Evolutionary conservation across 2,797 vertebrate genomes (phyloP), one percentile per base, ranked within the genome.

Genomic region (Babyrousa celebensis): DNA sequence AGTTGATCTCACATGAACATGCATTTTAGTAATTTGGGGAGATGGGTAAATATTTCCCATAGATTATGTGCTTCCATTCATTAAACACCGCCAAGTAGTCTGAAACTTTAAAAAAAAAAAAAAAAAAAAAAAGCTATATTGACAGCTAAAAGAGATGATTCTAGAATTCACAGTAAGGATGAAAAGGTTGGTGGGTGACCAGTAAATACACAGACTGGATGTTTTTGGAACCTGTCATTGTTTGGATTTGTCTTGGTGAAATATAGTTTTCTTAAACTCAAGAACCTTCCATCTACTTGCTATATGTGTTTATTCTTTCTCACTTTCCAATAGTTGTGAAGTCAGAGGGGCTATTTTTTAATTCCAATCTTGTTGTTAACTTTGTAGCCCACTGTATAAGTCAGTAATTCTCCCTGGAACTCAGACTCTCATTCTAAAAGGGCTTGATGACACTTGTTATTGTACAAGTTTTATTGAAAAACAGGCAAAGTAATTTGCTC

Each of bases 391-490:
- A 12, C 21, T 82, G 62, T 12, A 70, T 52, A 91, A 85, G 5
- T 82, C 7, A 71, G 20, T 15, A 82, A 60, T 85, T 60, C 43
- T 89, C 32, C 87, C 75, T 79, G 18, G 18, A 88, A 80, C 36
- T 84, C 20, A 94, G 29, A 58, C 4, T 68, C 15, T 84, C 32
- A 20, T 85, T 90, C 16, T 91, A n/a, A 90, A 43, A 58, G 32
- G 21, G 3, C 62, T 92, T 90, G 58, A 77, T 70, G 16, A 48
- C 14, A 77, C 23, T 96, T 92, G 8, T 79, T 71, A 82, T 68
- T 40, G 3, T 25, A 89, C 87, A 71, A 86, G 6, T 84, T 87
- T 96, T 85, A 79, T 75, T 92, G 52, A 71, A 90, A 97, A 91
- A 65, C 4, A 43, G 40, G 52, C 12, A 89, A 65, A 62, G 3